Evolutionary conservation across 2,888 invertebrate genomes (phyloP).

Genomic region (Drosophila mayaguana): DNA sequence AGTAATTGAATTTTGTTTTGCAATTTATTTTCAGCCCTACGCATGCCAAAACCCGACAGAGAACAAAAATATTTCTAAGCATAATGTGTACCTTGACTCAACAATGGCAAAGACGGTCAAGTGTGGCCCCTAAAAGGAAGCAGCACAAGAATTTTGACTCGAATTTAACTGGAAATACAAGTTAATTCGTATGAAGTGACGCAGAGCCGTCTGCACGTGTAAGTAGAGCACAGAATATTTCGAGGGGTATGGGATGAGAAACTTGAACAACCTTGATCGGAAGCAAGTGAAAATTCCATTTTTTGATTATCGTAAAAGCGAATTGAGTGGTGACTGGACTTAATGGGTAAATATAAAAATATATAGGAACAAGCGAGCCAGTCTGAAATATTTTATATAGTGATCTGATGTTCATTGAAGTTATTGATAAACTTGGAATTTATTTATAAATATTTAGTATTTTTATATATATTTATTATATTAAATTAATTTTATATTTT

Average conservation of each 20-base stretch:
- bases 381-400: too few species aligned
- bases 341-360: neutral
- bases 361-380: too few species aligned
- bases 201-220: neutral
- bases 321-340: too few species aligned
- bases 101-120: constrained; percentile 43
- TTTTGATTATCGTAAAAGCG: neutral
- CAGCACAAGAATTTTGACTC: constrained; percentile 10
- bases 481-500: too few species aligned
- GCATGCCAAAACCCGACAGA: constrained; percentile 57
- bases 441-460: too few species aligned
- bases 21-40: constrained; percentile 64
- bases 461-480: too few species aligned
- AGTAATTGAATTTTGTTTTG: constrained; percentile 79
- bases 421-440: too few species aligned
- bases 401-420: too few species aligned
- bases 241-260: too few species aligned
- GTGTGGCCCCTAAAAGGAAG: constrained; percentile 25
- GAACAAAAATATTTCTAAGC: constrained; percentile 15
- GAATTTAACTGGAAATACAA: constrained; percentile 5
- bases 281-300: neutral
- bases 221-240: neutral
- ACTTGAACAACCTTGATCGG: neutral
- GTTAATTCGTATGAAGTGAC: neutral
- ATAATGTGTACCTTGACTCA: constrained; percentile 27